phyloP scores from a whole-genome alignment of 2,888 invertebrate genomes.

The Ametastegia equiseti region DNA sequence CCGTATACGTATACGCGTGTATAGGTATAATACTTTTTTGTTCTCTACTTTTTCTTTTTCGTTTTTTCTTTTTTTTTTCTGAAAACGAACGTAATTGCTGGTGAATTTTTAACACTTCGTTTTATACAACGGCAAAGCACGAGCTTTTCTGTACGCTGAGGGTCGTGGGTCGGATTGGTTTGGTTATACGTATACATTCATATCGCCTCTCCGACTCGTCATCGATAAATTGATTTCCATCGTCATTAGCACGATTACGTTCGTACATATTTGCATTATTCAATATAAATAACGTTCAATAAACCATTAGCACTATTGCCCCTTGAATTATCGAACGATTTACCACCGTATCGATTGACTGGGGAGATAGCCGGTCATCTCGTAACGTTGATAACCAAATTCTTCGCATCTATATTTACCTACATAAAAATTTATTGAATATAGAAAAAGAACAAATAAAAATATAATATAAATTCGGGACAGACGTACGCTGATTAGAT shows the following conservation, averaged over 20 bases:
- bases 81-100: conserved; percentile 14
- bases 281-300: conserved; percentile 40
- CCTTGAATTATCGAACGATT: conserved; percentile 29
- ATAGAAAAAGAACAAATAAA: too few relatives aligned
- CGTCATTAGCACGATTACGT: conserved; percentile 37
- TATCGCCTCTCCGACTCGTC: background rate
- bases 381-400: too few relatives aligned
- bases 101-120: conserved; percentile 27
- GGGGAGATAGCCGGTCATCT: too few relatives aligned
- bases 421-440: too few relatives aligned
- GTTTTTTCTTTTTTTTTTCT: background rate
- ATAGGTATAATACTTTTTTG: background rate
- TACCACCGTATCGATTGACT: background rate
- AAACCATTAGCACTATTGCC: conserved; percentile 30
- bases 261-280: conserved; percentile 37
- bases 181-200: background rate
- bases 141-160: background rate
- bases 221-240: conserved; percentile 43
- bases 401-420: too few relatives aligned
- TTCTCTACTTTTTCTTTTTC: too few relatives aligned
- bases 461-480: too few relatives aligned
- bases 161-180: background rate
- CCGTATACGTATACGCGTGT: background rate
- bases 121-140: background rate
- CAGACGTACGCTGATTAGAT: too few relatives aligned